Base-by-base conservation (phyloP, 2,113 vertebrate species). In the Lamprotornis superbus region DNA sequence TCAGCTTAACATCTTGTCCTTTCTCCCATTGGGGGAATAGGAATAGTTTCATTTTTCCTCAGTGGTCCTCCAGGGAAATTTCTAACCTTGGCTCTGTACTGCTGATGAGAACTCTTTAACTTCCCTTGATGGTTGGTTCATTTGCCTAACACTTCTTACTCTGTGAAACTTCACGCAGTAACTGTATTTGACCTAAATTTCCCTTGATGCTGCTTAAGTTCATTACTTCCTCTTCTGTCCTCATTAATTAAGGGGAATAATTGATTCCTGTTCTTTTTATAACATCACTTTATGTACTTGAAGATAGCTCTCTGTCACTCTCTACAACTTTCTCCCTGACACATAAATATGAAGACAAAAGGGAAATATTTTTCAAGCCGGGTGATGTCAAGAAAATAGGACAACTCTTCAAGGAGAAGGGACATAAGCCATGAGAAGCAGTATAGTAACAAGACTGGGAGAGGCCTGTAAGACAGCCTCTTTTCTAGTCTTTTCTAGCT, bases 171-270 rank as follows among this genome's bases (percentile, higher is more conserved):
- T 88, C 63, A 67, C 0, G 1, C 44, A 77, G 87, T 91, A 90
- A 91, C 94, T 83, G 42, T 74, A 75, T 95, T 94, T 95, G 93
- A 96, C 95, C 95, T 96, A 90, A 92, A 93, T 95, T 94, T 96
- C 94, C 95, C 95, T 57, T 94, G 83, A 24, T 92, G 77, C 88
- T 82, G 76, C 90, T 96, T 92, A 96, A 90, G 69, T 95, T 95
- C 92, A 82, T 96, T 97, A 93, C 90, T 96, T 90, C 86, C 89
- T 95, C 56, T 81, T 71, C 88, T 92, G 69, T 52, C 73, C 83
- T 93, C 69, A 49, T 97, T 97, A 97, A 94, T 95, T 95, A 96
- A 96, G 74, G 60, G 49, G 49, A 96, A 84, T 96, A 96, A 95
- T 96, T 96, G 93, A 91, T 94, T 96, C 59, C 50, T 88, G 70